Evolutionary conservation across 2,113 vertebrate genomes (phyloP), one percentile per base, ranked within the genome.

Genomic region (Elephas maximus): DNA sequence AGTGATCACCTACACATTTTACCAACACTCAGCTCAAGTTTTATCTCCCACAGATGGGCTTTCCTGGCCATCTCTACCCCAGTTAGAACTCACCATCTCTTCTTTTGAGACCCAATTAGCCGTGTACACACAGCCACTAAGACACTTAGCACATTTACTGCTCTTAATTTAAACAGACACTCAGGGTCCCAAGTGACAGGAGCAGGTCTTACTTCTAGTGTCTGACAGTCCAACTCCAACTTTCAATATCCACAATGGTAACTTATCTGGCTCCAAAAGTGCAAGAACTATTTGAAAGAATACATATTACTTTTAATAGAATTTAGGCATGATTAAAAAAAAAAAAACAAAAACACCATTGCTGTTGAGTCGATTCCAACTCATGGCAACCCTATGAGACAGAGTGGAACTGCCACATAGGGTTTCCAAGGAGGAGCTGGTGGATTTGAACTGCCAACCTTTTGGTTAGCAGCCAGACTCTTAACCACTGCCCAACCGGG

Each of bases 301-400:
- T 41, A 28, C 71, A 67, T 41, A 71, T 77, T 94, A 94, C 92
- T 79, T 95, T 91, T 87, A 69, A 96, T 84, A 96, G 93, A 97
- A 91, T 45, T 96, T 10, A 94, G 82, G 44, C 33, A 78, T 90
- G 90, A 94, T 77, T 90, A 94, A 94, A 48, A 48, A 48, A 48
- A 48, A 48, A 48, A 48, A 48, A 48, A 48, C 10, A 37, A 37
- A 37, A 37, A 37, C 37, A 37, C 53, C 53, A 57, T 12, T 14
- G 2, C 53, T 14, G 11, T 57, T 57, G 53, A 57, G 53, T 57
- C 15, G 53, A 17, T 57, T 57, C 11, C 53, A 12, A 57, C 53
- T 57, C 53, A 17, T 57, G 15, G 53, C 53, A 57, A 57, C 3
- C 53, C 15, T 57, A 15, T 17, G 15, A 57, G 53, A 57, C 53